A percentile compares a stretch with the other conserved stretches of the same genome.
Conservation (phyloP, 2,797 vertebrate species). For the Sternotherus odoratus region DNA sequence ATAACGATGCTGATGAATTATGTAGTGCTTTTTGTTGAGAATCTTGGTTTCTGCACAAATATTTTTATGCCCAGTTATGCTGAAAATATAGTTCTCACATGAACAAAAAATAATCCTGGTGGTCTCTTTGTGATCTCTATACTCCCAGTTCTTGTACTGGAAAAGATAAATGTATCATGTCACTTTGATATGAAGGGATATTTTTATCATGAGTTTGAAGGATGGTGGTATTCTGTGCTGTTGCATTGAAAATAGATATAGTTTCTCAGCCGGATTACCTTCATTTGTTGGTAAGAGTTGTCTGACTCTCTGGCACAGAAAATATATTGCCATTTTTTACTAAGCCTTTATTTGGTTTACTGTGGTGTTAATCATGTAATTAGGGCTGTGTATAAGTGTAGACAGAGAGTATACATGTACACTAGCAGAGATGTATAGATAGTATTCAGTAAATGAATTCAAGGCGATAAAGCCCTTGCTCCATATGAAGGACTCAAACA, state of each 20-base stretch:
- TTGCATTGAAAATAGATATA: neutral
- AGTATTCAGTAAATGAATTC: rapidly evolving
- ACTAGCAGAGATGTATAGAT: neutral
- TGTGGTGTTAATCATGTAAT: neutral
- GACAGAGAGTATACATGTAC: neutral
- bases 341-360: neutral
- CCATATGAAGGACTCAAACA: neutral
- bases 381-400: neutral
- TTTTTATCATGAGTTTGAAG: neutral
- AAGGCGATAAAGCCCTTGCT: neutral
- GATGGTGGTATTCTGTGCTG: neutral
- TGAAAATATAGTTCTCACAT: neutral
- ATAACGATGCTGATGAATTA: neutral
- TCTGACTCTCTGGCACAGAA: neutral
- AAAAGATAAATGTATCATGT: neutral
- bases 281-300: neutral
- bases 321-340: neutral
- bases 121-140: rapidly evolving
- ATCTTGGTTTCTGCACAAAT: neutral
- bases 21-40: neutral
- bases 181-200: neutral
- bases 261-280: neutral
- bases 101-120: neutral
- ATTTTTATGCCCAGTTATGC: rapidly evolving
- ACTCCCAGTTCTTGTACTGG: rapidly evolving